Percentiles rank a stretch among this genome's conserved stretches.
These are phyloP conservation scores for Brenthis ino DNA, from an alignment of 2,888 invertebrate species.

Conservation along the genomic window DNA sequence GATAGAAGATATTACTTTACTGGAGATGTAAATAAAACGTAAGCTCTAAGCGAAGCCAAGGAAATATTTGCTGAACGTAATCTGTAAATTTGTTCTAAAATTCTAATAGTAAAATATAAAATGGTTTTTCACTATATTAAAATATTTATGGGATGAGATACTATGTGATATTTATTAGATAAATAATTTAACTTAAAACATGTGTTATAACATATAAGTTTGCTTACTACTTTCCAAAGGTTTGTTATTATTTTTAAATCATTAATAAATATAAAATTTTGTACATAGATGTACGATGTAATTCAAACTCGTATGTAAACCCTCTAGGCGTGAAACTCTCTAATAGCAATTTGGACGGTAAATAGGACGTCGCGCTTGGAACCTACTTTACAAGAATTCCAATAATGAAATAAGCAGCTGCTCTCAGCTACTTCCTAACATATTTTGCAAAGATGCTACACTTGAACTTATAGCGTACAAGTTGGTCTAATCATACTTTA, in stretches of 20 bases:
- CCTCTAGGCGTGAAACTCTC: constrained; percentile 64
- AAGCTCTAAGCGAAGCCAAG: too few relatives aligned
- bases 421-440: constrained; percentile 34
- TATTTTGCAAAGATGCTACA: constrained; percentile 28
- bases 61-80: too few relatives aligned
- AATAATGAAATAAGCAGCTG: constrained; percentile 55
- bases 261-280: neutral
- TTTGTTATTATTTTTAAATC: neutral
- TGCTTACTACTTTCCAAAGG: too few relatives aligned
- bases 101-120: too few relatives aligned
- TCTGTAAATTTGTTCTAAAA: too few relatives aligned
- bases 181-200: too few relatives aligned
- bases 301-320: constrained; percentile 31
- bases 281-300: neutral
- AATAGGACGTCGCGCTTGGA: constrained; percentile 50
- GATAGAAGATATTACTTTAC: too few relatives aligned
- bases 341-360: constrained; percentile 75
- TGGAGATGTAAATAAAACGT: too few relatives aligned
- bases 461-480: constrained; percentile 21
- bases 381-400: constrained; percentile 47
- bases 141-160: too few relatives aligned
- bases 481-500: neutral
- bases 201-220: too few relatives aligned
- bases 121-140: too few relatives aligned
- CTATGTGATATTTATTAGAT: too few relatives aligned